A percentile compares a stretch with the other conserved stretches of the same genome.
Evolutionary conservation across 2,113 vertebrate genomes (phyloP).

Genomic region (Cebidichthys violaceus): DNA sequence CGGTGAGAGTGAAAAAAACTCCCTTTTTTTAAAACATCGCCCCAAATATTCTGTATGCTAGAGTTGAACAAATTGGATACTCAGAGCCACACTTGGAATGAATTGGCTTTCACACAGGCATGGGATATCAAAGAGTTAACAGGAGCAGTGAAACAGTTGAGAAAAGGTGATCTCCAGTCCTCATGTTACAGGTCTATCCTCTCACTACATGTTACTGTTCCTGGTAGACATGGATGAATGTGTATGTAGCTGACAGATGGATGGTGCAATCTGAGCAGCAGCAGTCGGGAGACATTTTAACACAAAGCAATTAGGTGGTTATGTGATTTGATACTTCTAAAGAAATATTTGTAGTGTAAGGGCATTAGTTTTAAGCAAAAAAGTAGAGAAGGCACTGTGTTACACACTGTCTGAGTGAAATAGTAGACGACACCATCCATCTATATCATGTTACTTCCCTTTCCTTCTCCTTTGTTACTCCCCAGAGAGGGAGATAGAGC

Average conservation of each 20-base stretch:
- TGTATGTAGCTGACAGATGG: conserved; percentile 27
- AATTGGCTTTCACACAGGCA: conserved; percentile 21
- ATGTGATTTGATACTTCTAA: conserved; percentile 17
- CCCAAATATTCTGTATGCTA: conserved; percentile 3
- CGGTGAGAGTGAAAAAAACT: not conserved
- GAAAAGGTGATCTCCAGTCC: conserved; percentile 33
- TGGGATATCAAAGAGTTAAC: conserved; percentile 56
- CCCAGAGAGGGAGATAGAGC: conserved; percentile 36
- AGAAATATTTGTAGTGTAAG: conserved; percentile 20
- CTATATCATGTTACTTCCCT: conserved; percentile 68
- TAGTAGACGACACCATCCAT: conserved; percentile 50
- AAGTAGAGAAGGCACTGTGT: conserved; percentile 23
- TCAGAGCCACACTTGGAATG: not conserved
- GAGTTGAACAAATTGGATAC: conserved; percentile 42
- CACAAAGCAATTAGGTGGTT: conserved; percentile 14
- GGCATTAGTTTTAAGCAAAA: conserved; percentile 24
- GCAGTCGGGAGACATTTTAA: not conserved
- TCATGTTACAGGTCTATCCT: conserved; percentile 62
- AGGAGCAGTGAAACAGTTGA: conserved; percentile 20
- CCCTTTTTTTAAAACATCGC: not conserved
- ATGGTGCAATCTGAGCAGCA: conserved; percentile 23
- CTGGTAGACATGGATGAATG: conserved; percentile 44
- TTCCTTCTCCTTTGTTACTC: conserved; percentile 69
- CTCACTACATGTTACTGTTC: conserved; percentile 40
- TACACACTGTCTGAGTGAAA: conserved; percentile 33